These are phyloP conservation scores for Acestrorhynchus altus DNA, from an alignment of 2,797 vertebrate genomes.

Conservation along the genomic window DNA sequence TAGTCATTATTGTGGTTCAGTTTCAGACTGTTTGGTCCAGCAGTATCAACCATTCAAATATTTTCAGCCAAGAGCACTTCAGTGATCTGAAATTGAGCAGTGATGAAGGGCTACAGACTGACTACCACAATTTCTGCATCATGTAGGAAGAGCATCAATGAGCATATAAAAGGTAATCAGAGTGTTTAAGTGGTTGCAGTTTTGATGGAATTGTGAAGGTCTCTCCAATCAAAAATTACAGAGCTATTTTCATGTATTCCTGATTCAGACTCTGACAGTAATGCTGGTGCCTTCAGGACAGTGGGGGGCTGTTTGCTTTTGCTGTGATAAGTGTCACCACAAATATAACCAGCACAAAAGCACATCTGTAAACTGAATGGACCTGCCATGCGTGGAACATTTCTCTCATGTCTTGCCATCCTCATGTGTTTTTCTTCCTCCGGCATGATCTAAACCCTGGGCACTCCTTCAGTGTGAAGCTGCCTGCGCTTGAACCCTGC, in stretches of 20 bases:
- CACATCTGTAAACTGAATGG: slow-evolving; percentile 18
- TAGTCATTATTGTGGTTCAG: too few relatives aligned
- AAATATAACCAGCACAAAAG: slow-evolving; percentile 2
- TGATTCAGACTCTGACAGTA: background rate
- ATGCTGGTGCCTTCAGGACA: background rate
- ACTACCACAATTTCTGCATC: too few relatives aligned
- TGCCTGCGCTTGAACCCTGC: slow-evolving; percentile 57
- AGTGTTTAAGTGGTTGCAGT: background rate
- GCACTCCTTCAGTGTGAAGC: background rate
- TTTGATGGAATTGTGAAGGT: background rate
- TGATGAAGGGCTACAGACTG: background rate
- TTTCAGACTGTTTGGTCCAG: too few relatives aligned
- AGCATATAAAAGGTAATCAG: background rate
- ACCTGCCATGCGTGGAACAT: slow-evolving; percentile 2
- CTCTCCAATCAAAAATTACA: background rate
- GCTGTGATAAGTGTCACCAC: slow-evolving; percentile 14
- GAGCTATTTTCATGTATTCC: background rate
- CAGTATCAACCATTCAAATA: too few relatives aligned
- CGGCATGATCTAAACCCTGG: background rate
- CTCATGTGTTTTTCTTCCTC: background rate
- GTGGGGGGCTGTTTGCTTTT: slow-evolving; percentile 5
- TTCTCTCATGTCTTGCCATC: slow-evolving; percentile 5
- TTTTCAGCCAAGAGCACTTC: too few relatives aligned
- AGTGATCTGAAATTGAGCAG: background rate
- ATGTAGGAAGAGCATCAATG: background rate